Evolutionary conservation across 92 coral and sea anemone species (phyloP).

Genomic region (Porites cylindrica): DNA sequence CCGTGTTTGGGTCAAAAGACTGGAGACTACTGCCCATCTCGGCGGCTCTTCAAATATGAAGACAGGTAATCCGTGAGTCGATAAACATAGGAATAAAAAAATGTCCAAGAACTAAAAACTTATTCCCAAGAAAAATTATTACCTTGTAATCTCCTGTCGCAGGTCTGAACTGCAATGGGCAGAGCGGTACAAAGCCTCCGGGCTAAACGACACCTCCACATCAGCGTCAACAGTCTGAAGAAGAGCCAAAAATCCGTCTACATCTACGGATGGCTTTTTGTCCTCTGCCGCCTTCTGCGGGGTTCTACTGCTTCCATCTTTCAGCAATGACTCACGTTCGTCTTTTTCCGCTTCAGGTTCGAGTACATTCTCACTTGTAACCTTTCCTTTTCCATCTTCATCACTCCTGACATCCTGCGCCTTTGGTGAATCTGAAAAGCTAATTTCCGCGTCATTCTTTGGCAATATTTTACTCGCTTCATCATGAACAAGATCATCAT

Average conservation of each 20-base stretch:
- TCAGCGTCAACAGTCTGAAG: conserved; percentile 84
- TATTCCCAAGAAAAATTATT: not conserved
- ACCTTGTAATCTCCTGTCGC: conserved; percentile 80
- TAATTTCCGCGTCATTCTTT: not conserved
- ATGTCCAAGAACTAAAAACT: not conserved
- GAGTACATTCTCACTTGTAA: not conserved
- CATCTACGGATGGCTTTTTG: conserved; percentile 50
- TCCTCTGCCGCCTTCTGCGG: not conserved
- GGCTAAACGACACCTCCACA: conserved; percentile 86
- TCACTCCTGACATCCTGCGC: no score
- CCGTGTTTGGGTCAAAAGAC: conserved; percentile 79
- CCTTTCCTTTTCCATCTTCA: not conserved
- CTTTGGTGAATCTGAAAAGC: not conserved
- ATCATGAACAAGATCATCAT: not conserved
- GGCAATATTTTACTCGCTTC: not conserved
- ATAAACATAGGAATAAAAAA: no score
- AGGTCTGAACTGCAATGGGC: conserved; percentile 70
- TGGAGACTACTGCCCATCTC: conserved; percentile 71
- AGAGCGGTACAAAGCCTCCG: conserved; percentile 82
- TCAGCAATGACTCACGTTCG: not conserved
- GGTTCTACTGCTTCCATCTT: not conserved
- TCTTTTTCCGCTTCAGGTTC: not conserved
- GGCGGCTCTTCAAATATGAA: conserved; percentile 42
- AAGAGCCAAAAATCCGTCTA: conserved; percentile 65
- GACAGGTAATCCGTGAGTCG: no score